Conservation (phyloP, 1,140 invertebrate species). For the Macrobrachium rosenbergii region DNA sequence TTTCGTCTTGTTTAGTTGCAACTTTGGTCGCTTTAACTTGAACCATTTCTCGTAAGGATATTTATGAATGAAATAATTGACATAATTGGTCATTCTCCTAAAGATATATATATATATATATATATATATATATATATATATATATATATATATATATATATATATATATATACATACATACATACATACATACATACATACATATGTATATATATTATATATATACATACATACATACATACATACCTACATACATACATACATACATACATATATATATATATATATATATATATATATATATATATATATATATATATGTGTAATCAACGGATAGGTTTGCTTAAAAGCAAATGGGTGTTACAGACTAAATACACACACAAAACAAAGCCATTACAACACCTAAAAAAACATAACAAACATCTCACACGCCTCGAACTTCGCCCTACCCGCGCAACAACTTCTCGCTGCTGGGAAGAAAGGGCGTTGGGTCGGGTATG, state of each 20-base stretch:
- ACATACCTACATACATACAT: constrained; percentile 24
- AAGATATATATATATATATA: constrained; percentile 19
- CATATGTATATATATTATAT: not conserved
- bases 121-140: constrained; percentile 37
- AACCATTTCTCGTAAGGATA: not conserved
- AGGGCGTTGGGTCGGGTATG: too few species aligned
- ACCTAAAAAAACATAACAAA: too few species aligned
- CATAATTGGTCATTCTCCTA: not conserved
- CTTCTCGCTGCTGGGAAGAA: too few species aligned
- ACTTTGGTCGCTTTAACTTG: too few species aligned
- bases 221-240: constrained; percentile 4
- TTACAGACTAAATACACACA: too few species aligned
- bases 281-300: constrained; percentile 37
- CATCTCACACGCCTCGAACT: too few species aligned
- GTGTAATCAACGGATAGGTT: too few species aligned
- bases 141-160: constrained; percentile 31
- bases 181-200: constrained; percentile 20
- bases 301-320: constrained; percentile 3
- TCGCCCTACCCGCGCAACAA: too few species aligned
- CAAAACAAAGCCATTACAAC: too few species aligned
- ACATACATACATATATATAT: constrained; percentile 37
- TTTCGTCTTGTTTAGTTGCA: not conserved
- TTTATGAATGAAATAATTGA: too few species aligned
- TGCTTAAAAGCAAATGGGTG: too few species aligned
- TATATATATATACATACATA: constrained; percentile 29